phyloP scores from a whole-genome alignment of 1,140 invertebrate species.

The Conopomorpha cramerella region DNA sequence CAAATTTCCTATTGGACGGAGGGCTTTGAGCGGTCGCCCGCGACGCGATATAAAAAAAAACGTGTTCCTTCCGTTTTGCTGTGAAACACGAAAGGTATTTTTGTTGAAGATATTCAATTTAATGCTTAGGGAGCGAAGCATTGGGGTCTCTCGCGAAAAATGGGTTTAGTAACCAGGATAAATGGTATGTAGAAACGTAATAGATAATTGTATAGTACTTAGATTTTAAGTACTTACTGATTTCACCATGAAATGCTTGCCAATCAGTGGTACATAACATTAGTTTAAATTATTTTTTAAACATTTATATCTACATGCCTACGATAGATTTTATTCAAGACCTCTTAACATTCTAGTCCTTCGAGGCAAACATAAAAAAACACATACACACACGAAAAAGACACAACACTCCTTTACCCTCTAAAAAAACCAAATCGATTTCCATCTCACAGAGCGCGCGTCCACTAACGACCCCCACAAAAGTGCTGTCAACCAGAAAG shows the following conservation, averaged over 20 bases:
- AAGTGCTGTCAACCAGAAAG: constrained; percentile 40
- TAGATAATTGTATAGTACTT: background rate
- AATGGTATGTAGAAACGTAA: background rate
- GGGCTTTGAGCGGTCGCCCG: constrained; percentile 23
- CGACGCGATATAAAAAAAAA: background rate
- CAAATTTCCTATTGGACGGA: constrained; percentile 59
- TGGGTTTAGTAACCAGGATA: background rate
- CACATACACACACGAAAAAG: background rate
- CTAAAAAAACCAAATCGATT: background rate
- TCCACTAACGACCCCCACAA: constrained; percentile 15
- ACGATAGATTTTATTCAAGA: background rate
- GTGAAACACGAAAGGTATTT: background rate
- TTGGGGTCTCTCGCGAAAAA: too few species aligned
- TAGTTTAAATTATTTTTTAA: too few species aligned
- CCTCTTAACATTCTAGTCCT: too few species aligned
- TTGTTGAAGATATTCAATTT: background rate
- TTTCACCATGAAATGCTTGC: background rate
- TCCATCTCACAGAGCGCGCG: background rate
- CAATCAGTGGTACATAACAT: background rate
- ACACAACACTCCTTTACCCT: background rate
- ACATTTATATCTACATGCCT: background rate
- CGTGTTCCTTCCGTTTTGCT: background rate
- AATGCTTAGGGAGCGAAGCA: too few species aligned
- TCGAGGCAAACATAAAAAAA: background rate
- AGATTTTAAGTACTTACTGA: background rate